Conservation (phyloP, 1,140 invertebrate genomes). For the Papilio polytes region DNA sequence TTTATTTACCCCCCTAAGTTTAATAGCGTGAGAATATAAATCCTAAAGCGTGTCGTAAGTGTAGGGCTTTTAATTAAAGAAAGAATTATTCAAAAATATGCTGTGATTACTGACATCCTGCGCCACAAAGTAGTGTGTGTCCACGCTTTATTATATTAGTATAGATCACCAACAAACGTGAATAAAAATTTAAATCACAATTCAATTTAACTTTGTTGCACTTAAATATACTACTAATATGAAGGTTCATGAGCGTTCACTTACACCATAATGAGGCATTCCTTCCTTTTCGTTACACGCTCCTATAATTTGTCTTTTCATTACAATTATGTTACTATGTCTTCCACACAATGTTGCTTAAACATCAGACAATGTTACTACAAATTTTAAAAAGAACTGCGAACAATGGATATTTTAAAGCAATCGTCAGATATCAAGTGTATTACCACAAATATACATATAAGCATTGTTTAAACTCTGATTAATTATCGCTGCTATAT, state of each 20-base stretch:
- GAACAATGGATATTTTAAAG: neutral
- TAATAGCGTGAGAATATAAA: too few species aligned
- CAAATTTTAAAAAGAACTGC: neutral
- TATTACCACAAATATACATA: too few species aligned
- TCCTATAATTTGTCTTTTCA: constrained; percentile 35
- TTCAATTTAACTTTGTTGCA: constrained; percentile 27
- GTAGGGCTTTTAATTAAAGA: too few species aligned
- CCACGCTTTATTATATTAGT: too few species aligned
- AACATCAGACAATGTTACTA: neutral
- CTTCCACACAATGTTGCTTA: constrained; percentile 31
- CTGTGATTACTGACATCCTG: too few species aligned
- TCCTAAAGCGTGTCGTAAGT: too few species aligned
- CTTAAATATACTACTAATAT: neutral
- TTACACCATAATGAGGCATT: constrained; percentile 28
- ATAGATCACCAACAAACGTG: neutral
- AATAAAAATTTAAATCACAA: neutral
- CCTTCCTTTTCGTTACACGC: constrained; percentile 28
- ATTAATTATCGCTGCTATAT: too few species aligned
- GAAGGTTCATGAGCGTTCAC: constrained; percentile 32
- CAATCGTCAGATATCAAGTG: neutral
- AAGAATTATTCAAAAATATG: too few species aligned
- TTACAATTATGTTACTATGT: constrained; percentile 38
- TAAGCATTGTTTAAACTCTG: too few species aligned
- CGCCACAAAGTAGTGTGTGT: too few species aligned
- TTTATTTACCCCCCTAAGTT: too few species aligned